Evolutionary conservation across 2,888 invertebrate genomes (phyloP).

Genomic region (Campaea margaritaria): DNA sequence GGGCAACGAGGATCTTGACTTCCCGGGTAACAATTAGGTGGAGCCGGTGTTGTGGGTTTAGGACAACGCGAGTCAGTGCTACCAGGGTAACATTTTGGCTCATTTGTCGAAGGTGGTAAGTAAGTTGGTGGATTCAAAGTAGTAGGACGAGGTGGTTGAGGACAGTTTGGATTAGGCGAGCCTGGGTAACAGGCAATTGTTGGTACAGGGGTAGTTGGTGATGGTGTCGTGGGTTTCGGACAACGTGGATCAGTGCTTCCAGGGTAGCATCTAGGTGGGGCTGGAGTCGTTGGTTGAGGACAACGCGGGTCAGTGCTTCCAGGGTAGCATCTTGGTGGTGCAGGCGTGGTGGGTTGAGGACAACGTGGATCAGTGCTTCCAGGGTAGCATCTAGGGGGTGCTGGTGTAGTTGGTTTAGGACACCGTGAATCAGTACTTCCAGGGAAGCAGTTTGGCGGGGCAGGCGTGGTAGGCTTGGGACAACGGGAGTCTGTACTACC

Average conservation of each 20-base stretch:
- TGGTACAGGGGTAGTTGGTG: too few relatives aligned
- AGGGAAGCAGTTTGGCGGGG: too few relatives aligned
- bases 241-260: constrained; percentile 65
- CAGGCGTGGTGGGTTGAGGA: constrained; percentile 52
- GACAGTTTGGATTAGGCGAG: constrained; percentile 36
- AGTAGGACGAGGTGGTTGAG: constrained; percentile 49
- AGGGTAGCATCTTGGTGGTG: constrained; percentile 37
- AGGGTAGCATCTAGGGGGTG: constrained; percentile 48
- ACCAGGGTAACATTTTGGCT: constrained; percentile 52
- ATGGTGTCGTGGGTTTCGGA: too few relatives aligned
- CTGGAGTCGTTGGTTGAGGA: constrained; percentile 52
- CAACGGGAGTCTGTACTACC: constrained; percentile 63
- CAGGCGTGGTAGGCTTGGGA: constrained; percentile 39
- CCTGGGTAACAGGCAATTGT: constrained; percentile 17
- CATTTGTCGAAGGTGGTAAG: constrained; percentile 52
- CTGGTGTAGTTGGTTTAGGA: constrained; percentile 47
- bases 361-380: constrained; percentile 64
- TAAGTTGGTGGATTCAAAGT: constrained; percentile 42
- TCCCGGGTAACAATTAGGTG: constrained; percentile 53
- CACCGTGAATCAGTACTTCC: too few relatives aligned
- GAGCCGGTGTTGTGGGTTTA: constrained; percentile 48
- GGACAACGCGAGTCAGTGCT: constrained; percentile 49
- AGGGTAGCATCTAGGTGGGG: constrained; percentile 59
- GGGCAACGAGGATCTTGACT: constrained; percentile 65
- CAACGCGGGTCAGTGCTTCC: constrained; percentile 46